A percentile compares a stretch with the other conserved stretches of the same genome.
These are phyloP conservation scores for Calliphora vomitoria DNA, from an alignment of 2,888 invertebrate genomes.

Conservation along the genomic window DNA sequence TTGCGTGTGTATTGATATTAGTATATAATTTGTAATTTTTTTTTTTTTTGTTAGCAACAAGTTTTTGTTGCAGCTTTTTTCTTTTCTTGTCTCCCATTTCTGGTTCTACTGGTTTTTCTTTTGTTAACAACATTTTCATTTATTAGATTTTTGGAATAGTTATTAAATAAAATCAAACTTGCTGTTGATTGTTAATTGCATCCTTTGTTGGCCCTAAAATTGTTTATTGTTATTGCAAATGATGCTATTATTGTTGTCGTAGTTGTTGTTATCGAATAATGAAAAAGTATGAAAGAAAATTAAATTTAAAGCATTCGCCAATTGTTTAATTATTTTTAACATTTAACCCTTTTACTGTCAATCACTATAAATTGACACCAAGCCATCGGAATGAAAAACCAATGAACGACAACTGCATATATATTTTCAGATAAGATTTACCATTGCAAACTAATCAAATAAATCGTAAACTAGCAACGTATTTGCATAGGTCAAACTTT, in stretches of 20 bases:
- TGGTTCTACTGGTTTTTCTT: conserved; percentile 74
- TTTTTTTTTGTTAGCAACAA: conserved; percentile 69
- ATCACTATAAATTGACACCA: conserved; percentile 9
- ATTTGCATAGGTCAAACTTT: too few relatives aligned
- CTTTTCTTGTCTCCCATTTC: conserved; percentile 60
- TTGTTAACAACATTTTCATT: conserved; percentile 67
- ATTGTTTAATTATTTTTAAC: conserved; percentile 36
- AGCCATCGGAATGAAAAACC: neutral
- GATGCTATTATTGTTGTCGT: conserved; percentile 6
- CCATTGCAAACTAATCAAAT: too few relatives aligned
- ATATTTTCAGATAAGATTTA: neutral
- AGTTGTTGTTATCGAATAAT: conserved; percentile 13
- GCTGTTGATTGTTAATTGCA: conserved; percentile 28
- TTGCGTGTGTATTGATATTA: conserved; percentile 54
- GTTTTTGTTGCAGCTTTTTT: conserved; percentile 63
- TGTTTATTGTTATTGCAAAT: conserved; percentile 11
- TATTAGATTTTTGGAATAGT: conserved; percentile 27
- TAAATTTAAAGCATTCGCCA: conserved; percentile 20
- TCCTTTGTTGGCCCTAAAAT: conserved; percentile 35
- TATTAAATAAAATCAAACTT: conserved; percentile 29
- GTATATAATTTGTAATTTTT: neutral
- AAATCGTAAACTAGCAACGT: too few relatives aligned
- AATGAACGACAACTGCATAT: neutral
- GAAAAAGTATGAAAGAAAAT: neutral
- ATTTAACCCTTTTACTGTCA: conserved; percentile 47